These are phyloP conservation scores for Ommatoiulus sabulosus DNA, from an alignment of 2,888 invertebrate species.

Conservation along the genomic window DNA sequence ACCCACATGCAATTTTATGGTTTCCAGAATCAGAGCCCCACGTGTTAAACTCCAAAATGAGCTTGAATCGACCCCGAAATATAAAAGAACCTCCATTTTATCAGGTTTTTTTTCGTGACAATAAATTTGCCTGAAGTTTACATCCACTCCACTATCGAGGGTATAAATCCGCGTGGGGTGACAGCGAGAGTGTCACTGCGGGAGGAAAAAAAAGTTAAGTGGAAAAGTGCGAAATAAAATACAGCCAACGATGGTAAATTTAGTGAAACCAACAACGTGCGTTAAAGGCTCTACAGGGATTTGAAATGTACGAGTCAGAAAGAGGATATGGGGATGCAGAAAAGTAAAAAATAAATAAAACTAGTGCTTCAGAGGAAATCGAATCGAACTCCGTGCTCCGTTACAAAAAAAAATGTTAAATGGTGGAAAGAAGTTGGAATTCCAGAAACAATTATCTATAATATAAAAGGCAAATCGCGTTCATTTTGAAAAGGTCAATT, in stretches of 20 bases:
- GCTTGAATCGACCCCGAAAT: not conserved
- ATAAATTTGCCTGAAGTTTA: not conserved
- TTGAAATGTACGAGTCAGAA: not conserved
- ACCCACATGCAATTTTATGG: not conserved
- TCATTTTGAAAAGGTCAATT: too few relatives aligned
- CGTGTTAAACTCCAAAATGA: not conserved
- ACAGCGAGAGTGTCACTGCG: not conserved
- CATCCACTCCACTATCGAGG: not conserved
- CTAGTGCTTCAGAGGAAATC: not conserved
- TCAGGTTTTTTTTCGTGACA: not conserved
- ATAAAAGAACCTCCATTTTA: not conserved
- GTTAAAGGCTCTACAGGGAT: not conserved
- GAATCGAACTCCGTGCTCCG: not conserved
- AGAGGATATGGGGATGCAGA: not conserved
- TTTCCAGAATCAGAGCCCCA: not conserved
- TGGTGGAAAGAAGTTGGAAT: not conserved
- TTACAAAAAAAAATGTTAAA: not conserved
- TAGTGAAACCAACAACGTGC: conserved; percentile 3
- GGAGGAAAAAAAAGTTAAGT: not conserved
- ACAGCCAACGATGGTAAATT: not conserved
- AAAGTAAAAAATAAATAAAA: not conserved
- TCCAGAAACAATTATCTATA: not conserved
- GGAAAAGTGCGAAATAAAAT: conserved; percentile 1
- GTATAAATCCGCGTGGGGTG: not conserved
- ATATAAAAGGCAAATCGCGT: too few relatives aligned